phyloP scores from a whole-genome alignment of 2,797 vertebrate species.

The Neosilurus hyrtlii region DNA sequence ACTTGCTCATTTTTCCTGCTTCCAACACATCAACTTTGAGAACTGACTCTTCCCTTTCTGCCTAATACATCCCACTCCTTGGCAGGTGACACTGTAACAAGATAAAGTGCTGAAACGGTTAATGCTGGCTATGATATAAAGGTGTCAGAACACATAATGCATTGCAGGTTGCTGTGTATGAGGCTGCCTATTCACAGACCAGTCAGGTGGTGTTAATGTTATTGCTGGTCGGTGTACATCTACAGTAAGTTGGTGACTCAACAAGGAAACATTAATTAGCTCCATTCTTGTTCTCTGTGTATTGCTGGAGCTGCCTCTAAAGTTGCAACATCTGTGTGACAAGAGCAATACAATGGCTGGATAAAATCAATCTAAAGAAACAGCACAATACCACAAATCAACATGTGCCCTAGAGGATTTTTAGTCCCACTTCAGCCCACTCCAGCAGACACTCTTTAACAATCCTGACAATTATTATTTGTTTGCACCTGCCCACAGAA shows the following conservation, averaged over 20 bases:
- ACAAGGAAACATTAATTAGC: conserved; percentile 15
- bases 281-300: conserved; percentile 1
- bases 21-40: too few species aligned
- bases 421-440: conserved; percentile 3
- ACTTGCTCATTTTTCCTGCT: too few species aligned
- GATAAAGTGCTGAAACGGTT: too few species aligned
- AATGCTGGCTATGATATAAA: too few species aligned
- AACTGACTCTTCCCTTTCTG: too few species aligned
- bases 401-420: conserved; percentile 1
- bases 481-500: background rate
- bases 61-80: too few species aligned
- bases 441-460: conserved; percentile 3
- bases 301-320: background rate
- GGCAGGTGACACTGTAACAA: too few species aligned
- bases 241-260: background rate
- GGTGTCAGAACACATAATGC: too few species aligned
- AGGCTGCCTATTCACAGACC: too few species aligned
- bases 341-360: background rate
- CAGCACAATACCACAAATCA: background rate
- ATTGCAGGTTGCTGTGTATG: too few species aligned
- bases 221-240: background rate
- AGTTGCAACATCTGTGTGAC: conserved; percentile 15
- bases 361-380: conserved; percentile 23
- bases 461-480: conserved; percentile 5
- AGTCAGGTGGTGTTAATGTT: too few species aligned